These are phyloP conservation scores for Paragorgia papillata DNA, from an alignment of 92 coral and sea anemone genomes.

Conservation along the genomic window DNA sequence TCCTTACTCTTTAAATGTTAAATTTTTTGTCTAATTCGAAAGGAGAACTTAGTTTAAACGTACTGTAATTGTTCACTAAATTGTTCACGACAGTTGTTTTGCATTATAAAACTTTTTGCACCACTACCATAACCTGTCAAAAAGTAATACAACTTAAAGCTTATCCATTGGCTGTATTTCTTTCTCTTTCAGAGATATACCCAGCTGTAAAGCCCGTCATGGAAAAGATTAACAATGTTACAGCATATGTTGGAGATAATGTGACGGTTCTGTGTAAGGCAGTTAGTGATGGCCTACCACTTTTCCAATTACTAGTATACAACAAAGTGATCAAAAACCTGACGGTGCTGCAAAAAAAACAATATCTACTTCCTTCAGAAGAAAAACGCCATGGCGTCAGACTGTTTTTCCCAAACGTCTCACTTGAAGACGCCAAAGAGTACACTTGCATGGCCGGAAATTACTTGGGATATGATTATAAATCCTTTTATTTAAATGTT, in stretches of 20 bases:
- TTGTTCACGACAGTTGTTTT: too few species aligned
- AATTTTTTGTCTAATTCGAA: too few species aligned
- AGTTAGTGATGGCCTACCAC: conserved; percentile 88
- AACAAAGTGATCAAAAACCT: neutral
- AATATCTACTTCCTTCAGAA: neutral
- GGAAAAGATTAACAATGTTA: conserved; percentile 64
- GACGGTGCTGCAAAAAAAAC: neutral
- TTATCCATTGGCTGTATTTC: too few species aligned
- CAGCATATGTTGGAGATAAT: conserved; percentile 70
- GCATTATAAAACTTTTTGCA: too few species aligned
- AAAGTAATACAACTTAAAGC: too few species aligned
- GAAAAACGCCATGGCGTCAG: conserved; percentile 69
- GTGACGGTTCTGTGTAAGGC: conserved; percentile 79
- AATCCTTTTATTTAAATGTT: neutral
- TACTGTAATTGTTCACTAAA: too few species aligned
- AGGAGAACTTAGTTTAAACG: too few species aligned
- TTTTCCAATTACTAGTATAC: conserved; percentile 85
- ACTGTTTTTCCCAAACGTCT: conserved; percentile 72
- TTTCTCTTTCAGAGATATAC: conserved; percentile 62
- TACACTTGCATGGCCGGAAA: conserved; percentile 95
- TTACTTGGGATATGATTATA: conserved; percentile 70
- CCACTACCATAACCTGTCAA: too few species aligned
- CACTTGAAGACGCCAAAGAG: conserved; percentile 65
- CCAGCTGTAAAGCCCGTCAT: conserved; percentile 74
- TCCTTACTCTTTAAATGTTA: too few species aligned